Evolutionary conservation across 1,140 invertebrate genomes (phyloP), one percentile per base, ranked within the genome.

Genomic region (Hylaeus anthracinus): DNA sequence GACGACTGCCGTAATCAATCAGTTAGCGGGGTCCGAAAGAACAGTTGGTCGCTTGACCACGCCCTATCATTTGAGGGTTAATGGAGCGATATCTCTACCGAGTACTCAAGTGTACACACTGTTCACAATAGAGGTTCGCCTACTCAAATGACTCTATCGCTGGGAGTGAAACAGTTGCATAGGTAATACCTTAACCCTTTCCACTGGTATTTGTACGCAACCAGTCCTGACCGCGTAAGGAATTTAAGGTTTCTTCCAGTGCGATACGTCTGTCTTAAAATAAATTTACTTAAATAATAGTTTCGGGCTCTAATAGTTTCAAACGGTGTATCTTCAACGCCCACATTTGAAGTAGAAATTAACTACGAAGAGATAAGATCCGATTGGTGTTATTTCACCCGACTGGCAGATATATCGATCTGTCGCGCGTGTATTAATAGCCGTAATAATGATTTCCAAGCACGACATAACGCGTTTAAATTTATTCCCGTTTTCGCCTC

Each of bases 401-500:
- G 51, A 10, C 6, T 56, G 3, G 15, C 55, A n/a, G 26, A 56
- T 56, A 56, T 56, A 56, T 15, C n/a, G 55, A n/a, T 2, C 14
- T 56, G 15, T n/a, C 55, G 5, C 55, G 5, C 3, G 14, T 2
- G 14, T 69, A 58, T 76, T 76, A 77, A 60, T 77, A 39, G 74
- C 39, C 1, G 3, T 10, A 61, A 71, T 61, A 71, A 77, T 71
- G 69, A 61, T 79, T 72, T 48, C 58, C n/a, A 51, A 14, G 60
- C 60, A 26, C 48, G 14, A 14, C 45, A 14, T 53, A 5, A 41
- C 60, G 70, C 15, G 76, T 73, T 26, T 37, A 72, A 72, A 72
- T 73, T 45, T 79, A 79, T 79, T 73, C 61, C 51, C 12, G 79
- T 60, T 75, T 48, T 75, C 72, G 65, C 71, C 79, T 75, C 79